A percentile compares a stretch with the other conserved stretches of the same genome.
Conservation (phyloP, 2,797 vertebrate genomes). For the Myoxocephalus aenaeus region DNA sequence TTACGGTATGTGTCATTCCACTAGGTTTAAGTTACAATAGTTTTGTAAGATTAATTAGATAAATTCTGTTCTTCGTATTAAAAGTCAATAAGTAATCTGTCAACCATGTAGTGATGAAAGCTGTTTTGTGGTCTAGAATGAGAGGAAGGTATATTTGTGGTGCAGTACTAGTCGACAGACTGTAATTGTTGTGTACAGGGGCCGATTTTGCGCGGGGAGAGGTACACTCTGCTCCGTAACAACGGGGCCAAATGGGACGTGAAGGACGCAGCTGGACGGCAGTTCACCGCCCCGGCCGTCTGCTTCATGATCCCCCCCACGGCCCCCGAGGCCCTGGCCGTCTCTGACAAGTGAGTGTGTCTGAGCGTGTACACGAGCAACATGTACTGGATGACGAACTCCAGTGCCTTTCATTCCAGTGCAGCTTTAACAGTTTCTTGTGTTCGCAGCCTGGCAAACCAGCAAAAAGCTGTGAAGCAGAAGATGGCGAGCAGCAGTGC, state of each 20-base stretch:
- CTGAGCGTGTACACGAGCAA: neutral
- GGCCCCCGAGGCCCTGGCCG: slow-evolving; percentile 85
- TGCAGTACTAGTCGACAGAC: neutral
- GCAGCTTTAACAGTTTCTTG: neutral
- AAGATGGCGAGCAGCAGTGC: slow-evolving; percentile 85
- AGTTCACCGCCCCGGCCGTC: slow-evolving; percentile 87
- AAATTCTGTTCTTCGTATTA: neutral
- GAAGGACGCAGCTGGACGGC: slow-evolving; percentile 85
- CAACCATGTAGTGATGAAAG: neutral
- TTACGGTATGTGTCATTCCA: neutral
- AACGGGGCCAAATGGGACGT: slow-evolving; percentile 90
- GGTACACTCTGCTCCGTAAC: slow-evolving; percentile 91
- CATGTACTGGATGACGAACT: neutral
- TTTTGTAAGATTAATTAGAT: neutral
- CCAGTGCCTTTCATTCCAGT: neutral
- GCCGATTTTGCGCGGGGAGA: slow-evolving; percentile 87
- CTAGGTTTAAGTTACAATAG: neutral
- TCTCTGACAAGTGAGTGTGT: slow-evolving; percentile 88
- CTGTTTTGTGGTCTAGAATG: neutral
- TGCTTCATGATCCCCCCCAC: slow-evolving; percentile 96
- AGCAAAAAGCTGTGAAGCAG: slow-evolving; percentile 86
- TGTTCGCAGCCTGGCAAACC: slow-evolving; percentile 83
- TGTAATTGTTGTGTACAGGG: slow-evolving; percentile 79
- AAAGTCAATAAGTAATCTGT: neutral
- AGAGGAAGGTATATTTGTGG: neutral